Evolutionary conservation across 2,888 invertebrate species (phyloP), one percentile per base, ranked within the genome.

Genomic region (Glyphotaelius pellucidus): DNA sequence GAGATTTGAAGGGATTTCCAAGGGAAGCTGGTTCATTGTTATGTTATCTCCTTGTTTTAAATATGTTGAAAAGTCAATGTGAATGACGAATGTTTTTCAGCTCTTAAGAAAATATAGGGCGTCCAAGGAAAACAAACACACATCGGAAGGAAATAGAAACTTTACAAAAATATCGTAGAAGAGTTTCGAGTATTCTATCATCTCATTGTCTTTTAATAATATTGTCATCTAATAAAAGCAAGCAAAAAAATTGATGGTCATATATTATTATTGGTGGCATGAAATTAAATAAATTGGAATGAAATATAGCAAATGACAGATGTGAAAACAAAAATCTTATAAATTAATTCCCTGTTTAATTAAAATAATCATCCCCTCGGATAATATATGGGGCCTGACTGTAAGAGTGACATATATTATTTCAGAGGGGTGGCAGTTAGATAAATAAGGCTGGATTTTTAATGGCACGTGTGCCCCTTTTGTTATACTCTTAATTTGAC

Each of bases 11-110:
- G 19, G 19, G 30, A 67, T 90, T 47, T 67, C 25, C 52, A 83
- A 32, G 47, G 31, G 32, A 52, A 83, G 90, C n/a, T 52, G 52
- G 81, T 83, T 83, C 90, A 83, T 47, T 90, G 89, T 80, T 89
- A 79, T 89, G 80, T 52, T 83, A 83, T 90, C 47, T 83, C 47
- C 42, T 83, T 67, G 47, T 83, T 90, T 90, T 81, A 90, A 83
- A 90, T 90, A 90, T 90, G 90, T 90, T 90, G 15, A 12, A 47
- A 87, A 87, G 87, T 67, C 87, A 87, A 87, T 67, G 31, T 52
- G 31, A 52, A 87, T 12, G 47, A 86, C 12, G 42, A 42, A 86
- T 42, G 86, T 14, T 47, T 86, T 42, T 11, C n/a, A 86, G 47
- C 35, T 42, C 86, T 42, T n/a, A 42, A 86, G 42, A 38, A 42